Evolutionary conservation across 2,888 invertebrate genomes (phyloP).

Genomic region (Elmis aenea): DNA sequence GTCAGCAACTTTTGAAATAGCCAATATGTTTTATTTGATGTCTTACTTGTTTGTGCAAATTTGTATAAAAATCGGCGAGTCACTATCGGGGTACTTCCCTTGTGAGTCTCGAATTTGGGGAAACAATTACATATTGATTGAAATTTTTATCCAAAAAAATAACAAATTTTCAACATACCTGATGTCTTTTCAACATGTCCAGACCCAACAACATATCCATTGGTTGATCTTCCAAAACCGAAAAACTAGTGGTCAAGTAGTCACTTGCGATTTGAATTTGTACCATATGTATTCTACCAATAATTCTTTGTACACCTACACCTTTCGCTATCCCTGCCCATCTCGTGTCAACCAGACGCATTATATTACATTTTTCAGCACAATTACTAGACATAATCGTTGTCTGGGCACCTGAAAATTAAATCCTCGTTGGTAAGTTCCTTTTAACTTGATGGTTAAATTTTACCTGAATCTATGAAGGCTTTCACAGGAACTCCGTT

Average conservation of each 20-base stretch:
- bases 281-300: constrained; percentile 95
- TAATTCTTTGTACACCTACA: constrained; percentile 92
- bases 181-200: constrained; percentile 96
- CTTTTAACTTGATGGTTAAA: neutral
- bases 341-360: constrained; percentile 82
- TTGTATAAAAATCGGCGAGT: no score
- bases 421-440: constrained; percentile 8
- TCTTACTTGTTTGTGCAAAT: no score
- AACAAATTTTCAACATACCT: no score
- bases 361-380: constrained; percentile 90
- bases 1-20: no score
- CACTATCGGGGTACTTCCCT: no score
- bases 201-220: constrained; percentile 98
- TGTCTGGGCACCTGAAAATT: constrained; percentile 71
- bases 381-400: constrained; percentile 97
- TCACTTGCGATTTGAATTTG: constrained; percentile 94
- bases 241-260: constrained; percentile 93
- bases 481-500: constrained; percentile 97
- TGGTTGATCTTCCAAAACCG: constrained; percentile 92
- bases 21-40: no score
- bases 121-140: no score
- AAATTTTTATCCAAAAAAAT: no score
- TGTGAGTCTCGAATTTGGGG: no score
- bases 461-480: constrained; percentile 87
- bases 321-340: constrained; percentile 98